Evolutionary conservation across 2,797 vertebrate species (phyloP).

Genomic region (Tinamus major): DNA sequence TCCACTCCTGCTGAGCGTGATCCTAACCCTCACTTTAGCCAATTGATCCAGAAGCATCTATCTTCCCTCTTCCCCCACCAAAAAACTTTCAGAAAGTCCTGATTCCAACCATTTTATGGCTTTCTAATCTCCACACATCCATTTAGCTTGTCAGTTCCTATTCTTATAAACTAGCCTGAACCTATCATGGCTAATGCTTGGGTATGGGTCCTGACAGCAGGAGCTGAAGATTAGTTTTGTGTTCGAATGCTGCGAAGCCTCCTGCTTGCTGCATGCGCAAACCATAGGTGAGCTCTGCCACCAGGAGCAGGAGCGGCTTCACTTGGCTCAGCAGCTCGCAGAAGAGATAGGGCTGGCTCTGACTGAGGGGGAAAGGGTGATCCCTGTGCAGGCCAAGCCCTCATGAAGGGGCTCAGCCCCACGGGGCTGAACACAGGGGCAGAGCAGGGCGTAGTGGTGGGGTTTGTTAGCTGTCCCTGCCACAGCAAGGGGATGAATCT

Average conservation of each 20-base stretch:
- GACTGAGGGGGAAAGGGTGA: not conserved
- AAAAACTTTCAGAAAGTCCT: not conserved
- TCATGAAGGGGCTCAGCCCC: not conserved
- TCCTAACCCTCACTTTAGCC: slow-evolving; percentile 5
- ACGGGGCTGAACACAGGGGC: not conserved
- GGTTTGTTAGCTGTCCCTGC: not conserved
- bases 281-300: not conserved
- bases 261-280: not conserved
- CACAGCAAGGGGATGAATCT: not conserved
- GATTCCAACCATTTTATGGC: not conserved
- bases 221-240: not conserved
- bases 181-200: not conserved
- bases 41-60: not conserved
- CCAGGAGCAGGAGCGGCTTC: not conserved
- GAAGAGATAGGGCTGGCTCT: too few relatives aligned
- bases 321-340: not conserved
- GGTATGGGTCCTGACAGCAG: not conserved
- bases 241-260: not conserved
- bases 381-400: not conserved
- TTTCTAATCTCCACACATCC: not conserved
- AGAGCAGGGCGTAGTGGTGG: not conserved
- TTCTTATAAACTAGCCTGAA: not conserved
- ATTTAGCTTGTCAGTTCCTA: not conserved
- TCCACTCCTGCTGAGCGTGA: not conserved
- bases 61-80: not conserved